Base-by-base conservation (phyloP, 2,888 invertebrate genomes). In the Tolmerus cingulatus region DNA sequence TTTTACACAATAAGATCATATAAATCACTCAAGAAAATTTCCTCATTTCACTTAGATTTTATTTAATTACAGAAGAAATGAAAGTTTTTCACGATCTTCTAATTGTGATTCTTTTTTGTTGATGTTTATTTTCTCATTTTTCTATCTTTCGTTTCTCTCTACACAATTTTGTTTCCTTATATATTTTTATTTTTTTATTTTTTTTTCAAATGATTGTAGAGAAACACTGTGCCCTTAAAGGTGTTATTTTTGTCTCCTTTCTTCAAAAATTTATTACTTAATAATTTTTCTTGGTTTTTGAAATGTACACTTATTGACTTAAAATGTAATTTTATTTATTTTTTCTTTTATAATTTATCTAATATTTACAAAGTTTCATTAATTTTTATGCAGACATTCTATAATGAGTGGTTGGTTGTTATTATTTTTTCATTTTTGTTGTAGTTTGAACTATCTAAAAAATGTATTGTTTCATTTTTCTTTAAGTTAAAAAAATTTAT, bases 1-100 rank as follows among this genome's bases (percentile, higher is more conserved):
- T 88, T 88, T 87, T 88, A 88, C 88, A 88, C 88, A 88, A 88
- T 88, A 88, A 88, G 88, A 88, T 87, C 86, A 86, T 87, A 88
- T 88, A 88, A 88, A 88, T 88, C 88, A 88, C 88, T 88, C 88
- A 88, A 87, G 88, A 88, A 88, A 87, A 79, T 87, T 55, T 86
- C 66, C 84, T 77, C 46, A 77, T 87, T 87, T 76, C 23, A 51
- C 37, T 78, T 87, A 79, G 37, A 76, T 79, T 74, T 86, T 57
- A 55, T 85, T 85, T 66, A 43, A 55, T 86, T 55, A 77, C 55
- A 77, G 55, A 86, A 77, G 74, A 77, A 84, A 66, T 82, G 66
- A 19, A 57, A 27, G 27, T 34, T 74, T 16, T 74, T 74, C 34
- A 74, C 34, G 66, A 66, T 66, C 66, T 66, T 66, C 27, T 66